Conservation (phyloP, 2,888 invertebrate genomes). For the Osmoderma eremita region DNA sequence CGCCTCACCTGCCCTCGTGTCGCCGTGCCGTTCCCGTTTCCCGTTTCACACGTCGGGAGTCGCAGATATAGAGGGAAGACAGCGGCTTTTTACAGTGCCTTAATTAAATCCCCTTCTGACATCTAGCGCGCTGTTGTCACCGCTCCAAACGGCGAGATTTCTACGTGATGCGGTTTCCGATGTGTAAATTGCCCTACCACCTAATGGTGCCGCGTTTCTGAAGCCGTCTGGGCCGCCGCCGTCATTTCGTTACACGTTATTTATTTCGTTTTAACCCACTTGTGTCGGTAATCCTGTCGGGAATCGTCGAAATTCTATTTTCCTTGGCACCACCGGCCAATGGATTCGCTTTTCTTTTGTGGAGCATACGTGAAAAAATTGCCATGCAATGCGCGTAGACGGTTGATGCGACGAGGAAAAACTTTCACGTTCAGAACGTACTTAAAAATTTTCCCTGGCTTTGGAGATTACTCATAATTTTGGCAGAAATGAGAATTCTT, state of each 20-base stretch:
- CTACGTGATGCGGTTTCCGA: constrained; percentile 65
- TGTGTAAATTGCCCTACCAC: constrained; percentile 61
- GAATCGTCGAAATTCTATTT: constrained; percentile 5
- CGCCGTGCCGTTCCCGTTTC: constrained; percentile 22
- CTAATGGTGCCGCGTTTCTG: background rate
- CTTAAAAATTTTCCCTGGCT: too few species aligned
- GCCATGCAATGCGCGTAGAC: background rate
- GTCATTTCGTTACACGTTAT: constrained; percentile 56
- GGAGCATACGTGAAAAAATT: constrained; percentile 14
- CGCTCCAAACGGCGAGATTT: constrained; percentile 63
- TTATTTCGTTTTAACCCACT: constrained; percentile 60
- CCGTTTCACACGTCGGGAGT: constrained; percentile 39
- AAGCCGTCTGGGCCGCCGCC: constrained; percentile 22
- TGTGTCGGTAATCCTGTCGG: constrained; percentile 40
- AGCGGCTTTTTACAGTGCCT: constrained; percentile 63
- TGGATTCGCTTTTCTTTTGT: background rate
- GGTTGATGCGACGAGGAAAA: too few species aligned
- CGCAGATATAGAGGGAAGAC: constrained; percentile 37
- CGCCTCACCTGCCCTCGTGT: constrained; percentile 14
- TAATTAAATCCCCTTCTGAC: constrained; percentile 66
- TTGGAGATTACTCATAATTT: too few species aligned
- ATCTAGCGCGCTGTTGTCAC: constrained; percentile 63
- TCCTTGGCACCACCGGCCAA: background rate
- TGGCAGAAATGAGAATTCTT: too few species aligned
- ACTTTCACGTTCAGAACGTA: too few species aligned